These are phyloP conservation scores for Opisthograptis luteolata DNA, from an alignment of 2,888 invertebrate genomes.

Conservation along the genomic window DNA sequence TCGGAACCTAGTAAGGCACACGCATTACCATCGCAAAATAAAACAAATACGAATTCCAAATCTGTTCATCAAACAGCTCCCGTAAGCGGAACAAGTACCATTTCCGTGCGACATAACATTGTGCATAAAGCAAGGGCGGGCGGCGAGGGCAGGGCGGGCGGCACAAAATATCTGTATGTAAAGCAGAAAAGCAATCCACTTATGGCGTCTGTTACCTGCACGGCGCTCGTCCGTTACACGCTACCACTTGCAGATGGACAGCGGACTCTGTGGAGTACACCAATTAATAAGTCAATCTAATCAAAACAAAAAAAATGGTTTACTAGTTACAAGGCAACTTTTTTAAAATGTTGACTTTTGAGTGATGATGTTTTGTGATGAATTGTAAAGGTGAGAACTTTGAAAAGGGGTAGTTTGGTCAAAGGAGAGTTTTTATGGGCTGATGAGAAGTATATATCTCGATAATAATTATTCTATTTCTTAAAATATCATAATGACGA, in stretches of 20 bases:
- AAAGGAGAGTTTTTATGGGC: too few relatives aligned
- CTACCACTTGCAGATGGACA: conserved; percentile 50
- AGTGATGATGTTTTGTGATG: too few relatives aligned
- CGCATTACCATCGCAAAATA: conserved; percentile 4
- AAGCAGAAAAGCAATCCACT: conserved; percentile 83
- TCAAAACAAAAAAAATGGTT: too few relatives aligned
- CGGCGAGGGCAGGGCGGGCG: conserved; percentile 31
- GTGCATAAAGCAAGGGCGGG: conserved; percentile 24
- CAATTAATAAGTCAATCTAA: too few relatives aligned
- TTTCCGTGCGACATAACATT: conserved; percentile 18
- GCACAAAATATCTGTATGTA: conserved; percentile 81
- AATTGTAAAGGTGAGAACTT: too few relatives aligned
- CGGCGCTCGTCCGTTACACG: conserved; percentile 68
- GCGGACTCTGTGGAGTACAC: conserved; percentile 44
- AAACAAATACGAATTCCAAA: conserved; percentile 2
- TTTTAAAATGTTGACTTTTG: too few relatives aligned
- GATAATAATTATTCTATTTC: too few relatives aligned
- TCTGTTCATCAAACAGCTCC: conserved; percentile 19
- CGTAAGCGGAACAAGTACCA: conserved; percentile 18
- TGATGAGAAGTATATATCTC: too few relatives aligned
- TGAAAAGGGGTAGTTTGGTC: too few relatives aligned
- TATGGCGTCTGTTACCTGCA: conserved; percentile 80
- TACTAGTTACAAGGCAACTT: too few relatives aligned
- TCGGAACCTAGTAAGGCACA: too few relatives aligned
- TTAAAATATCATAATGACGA: too few relatives aligned